Evolutionary conservation across 2,797 vertebrate genomes (phyloP).

Genomic region (Bufotes viridis): DNA sequence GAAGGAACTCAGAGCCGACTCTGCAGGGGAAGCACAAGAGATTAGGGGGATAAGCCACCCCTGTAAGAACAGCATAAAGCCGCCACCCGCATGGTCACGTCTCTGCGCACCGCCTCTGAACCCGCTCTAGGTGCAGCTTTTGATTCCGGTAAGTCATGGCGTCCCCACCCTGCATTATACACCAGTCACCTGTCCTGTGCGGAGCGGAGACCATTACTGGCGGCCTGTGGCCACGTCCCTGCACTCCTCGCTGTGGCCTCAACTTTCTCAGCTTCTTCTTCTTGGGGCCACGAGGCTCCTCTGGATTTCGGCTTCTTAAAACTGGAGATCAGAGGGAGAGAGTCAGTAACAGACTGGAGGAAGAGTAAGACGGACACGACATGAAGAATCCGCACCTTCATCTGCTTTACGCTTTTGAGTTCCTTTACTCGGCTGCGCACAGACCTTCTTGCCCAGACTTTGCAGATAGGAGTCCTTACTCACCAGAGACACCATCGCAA

Average conservation of each 20-base stretch:
- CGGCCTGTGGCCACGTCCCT: not conserved
- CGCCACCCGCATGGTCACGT: no score
- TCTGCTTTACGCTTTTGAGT: not conserved
- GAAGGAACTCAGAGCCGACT: slow-evolving; percentile 65
- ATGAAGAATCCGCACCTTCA: not conserved
- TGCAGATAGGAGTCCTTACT: not conserved
- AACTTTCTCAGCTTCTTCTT: not conserved
- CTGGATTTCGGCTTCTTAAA: not conserved
- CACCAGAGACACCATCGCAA: not conserved
- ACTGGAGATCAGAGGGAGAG: not conserved
- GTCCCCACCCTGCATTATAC: not conserved
- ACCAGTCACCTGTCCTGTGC: slow-evolving; percentile 12
- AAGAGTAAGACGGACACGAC: not conserved
- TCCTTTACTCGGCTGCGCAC: not conserved
- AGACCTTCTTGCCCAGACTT: slow-evolving; percentile 6
- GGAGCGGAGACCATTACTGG: no score
- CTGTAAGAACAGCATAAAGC: no score
- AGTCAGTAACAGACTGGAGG: not conserved
- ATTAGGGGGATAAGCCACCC: no score
- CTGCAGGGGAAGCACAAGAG: slow-evolving; percentile 33
- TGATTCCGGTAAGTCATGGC: no score
- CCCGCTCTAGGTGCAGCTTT: no score
- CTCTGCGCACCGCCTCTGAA: no score
- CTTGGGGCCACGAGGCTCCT: not conserved
- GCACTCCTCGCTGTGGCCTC: not conserved